A percentile compares a stretch with the other conserved stretches of the same genome.
Evolutionary conservation across 2,888 invertebrate species (phyloP).

Genomic region (Amblyteles armatorius): DNA sequence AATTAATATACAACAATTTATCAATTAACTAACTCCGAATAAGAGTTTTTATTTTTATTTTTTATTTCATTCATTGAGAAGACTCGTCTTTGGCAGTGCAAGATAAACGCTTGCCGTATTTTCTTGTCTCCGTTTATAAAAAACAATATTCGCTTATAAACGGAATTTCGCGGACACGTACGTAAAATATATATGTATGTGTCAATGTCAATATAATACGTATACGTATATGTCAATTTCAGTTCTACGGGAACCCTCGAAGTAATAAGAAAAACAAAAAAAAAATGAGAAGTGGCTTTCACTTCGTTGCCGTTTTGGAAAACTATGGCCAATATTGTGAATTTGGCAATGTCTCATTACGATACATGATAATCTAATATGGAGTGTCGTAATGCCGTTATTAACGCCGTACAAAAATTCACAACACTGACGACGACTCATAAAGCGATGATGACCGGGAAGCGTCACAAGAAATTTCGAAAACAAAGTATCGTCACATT

Average conservation of each 20-base stretch:
- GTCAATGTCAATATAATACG: not conserved
- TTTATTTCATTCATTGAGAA: constrained; percentile 66
- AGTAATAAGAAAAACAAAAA: not conserved
- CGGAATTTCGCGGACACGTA: not conserved
- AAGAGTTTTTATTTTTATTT: constrained; percentile 33
- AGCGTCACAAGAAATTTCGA: not conserved
- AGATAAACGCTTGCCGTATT: not conserved
- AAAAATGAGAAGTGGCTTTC: not conserved
- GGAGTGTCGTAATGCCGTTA: not conserved
- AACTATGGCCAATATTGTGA: not conserved
- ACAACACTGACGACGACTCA: constrained; percentile 2
- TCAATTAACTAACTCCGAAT: constrained; percentile 53
- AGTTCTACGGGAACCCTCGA: not conserved
- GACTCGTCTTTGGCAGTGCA: constrained; percentile 54
- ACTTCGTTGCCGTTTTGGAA: not conserved
- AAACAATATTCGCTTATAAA: not conserved
- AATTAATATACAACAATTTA: constrained; percentile 80
- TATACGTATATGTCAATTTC: not conserved
- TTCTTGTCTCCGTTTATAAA: not conserved
- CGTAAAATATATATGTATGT: not conserved
- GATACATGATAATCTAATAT: not conserved
- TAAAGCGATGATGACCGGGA: not conserved
- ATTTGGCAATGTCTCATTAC: not conserved
- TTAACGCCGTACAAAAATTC: not conserved
- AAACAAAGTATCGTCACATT: not conserved